A percentile compares a stretch with the other conserved stretches of the same genome.
phyloP scores from a whole-genome alignment of 30 jellyfish, hydroid and myxozoan genomes.

The Chrysaora quinquecirrha region DNA sequence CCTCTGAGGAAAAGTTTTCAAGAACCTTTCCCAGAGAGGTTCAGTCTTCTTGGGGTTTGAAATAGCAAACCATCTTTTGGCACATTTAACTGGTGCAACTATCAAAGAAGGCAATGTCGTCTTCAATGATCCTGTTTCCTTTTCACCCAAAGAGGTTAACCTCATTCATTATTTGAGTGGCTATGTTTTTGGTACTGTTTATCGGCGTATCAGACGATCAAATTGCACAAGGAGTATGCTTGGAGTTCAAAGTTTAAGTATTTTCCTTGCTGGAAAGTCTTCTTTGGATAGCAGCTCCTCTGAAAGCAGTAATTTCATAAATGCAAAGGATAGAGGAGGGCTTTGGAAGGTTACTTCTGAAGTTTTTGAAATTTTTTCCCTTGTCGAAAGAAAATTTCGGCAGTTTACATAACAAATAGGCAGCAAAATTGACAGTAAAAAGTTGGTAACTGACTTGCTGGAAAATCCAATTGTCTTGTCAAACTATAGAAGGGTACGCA shows the following conservation, averaged over 20 bases:
- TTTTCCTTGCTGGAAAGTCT: constrained; percentile 53
- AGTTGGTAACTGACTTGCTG: constrained; percentile 52
- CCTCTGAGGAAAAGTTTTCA: constrained; percentile 44
- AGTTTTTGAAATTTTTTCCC: constrained; percentile 29
- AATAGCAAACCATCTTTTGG: constrained; percentile 67
- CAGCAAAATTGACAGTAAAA: constrained; percentile 32
- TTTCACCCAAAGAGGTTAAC: constrained; percentile 20
- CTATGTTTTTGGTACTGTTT: constrained; percentile 46
- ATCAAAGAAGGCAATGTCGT: constrained; percentile 33
- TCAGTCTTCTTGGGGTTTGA: constrained; percentile 63
- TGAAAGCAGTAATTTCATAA: background rate
- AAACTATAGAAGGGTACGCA: constrained; percentile 3
- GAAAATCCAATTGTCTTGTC: constrained; percentile 32
- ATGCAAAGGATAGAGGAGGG: constrained; percentile 54
- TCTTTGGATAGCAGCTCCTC: constrained; percentile 23
- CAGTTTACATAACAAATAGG: constrained; percentile 26
- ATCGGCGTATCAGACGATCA: constrained; percentile 36
- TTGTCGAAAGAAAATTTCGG: constrained; percentile 50
- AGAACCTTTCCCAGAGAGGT: constrained; percentile 45
- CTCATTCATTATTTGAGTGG: constrained; percentile 34
- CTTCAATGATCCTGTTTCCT: constrained; percentile 3
- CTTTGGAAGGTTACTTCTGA: constrained; percentile 47
- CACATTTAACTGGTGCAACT: constrained; percentile 61
- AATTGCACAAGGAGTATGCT: constrained; percentile 11
- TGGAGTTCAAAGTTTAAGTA: constrained; percentile 29